Evolutionary conservation across 2,113 vertebrate species (phyloP), one percentile per base, ranked within the genome.

Genomic region (Scomber colias): DNA sequence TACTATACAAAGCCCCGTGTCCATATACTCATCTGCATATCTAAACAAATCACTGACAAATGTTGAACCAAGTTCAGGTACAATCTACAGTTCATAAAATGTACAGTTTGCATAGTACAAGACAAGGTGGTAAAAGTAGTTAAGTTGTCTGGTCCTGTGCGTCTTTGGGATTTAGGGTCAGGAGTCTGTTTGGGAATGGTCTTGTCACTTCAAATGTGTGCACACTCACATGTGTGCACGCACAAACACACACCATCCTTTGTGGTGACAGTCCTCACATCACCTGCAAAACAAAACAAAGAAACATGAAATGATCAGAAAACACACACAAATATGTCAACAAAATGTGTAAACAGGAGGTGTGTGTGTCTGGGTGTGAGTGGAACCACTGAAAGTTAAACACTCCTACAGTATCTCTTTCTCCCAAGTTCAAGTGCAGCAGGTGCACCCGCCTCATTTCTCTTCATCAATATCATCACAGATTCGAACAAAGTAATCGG

Each of bases 61-160:
- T 86, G 92, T 89, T 91, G 89, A 91, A 89, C 90, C 87, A 86
- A 89, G 92, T 90, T 93, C 90, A 92, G 93, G 95, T 94, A 95
- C 95, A 90, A 92, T 96, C 95, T 96, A 97, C 93, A 95, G 92
- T 95, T 95, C 91, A 79, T 94, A 95, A 92, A 96, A 97, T 97
- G 94, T 98, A 97, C 97, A 98, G 84, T 97, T 94, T 99, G 98
- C 98, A 99, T 99, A 99, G 97, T 97, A 97, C 94, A 93, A 95
- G 93, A 95, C 93, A 94, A 93, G 92, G 92, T 83, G 94, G 83
- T 81, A 53, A 85, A 91, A 87, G 82, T 75, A 84, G 90, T 84
- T 87, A 83, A 90, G 92, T 87, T 92, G 95, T 96, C 96, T 94
- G 92, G 90, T 95, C 93, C 94, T 94, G 90, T 94, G 89, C 11